Percentiles rank a stretch among this genome's conserved stretches.
Evolutionary conservation across 2,113 vertebrate species (phyloP).

Genomic region (Actinemys pallida): DNA sequence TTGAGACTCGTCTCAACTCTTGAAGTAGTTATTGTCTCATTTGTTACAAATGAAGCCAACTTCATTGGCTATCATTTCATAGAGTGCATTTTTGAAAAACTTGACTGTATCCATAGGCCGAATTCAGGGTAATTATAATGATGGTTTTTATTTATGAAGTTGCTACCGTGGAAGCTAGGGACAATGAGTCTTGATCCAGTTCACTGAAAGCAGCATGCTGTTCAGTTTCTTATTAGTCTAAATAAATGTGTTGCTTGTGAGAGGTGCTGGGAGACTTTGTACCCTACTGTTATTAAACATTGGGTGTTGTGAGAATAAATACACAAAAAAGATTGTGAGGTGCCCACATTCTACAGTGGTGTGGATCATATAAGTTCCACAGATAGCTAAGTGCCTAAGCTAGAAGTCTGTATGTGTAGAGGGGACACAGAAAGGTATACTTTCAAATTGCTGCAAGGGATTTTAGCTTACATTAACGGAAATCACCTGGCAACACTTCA

Average conservation of each 20-base stretch:
- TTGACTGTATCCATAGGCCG: neutral
- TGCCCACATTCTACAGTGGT: neutral
- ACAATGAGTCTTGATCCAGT: neutral
- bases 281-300: neutral
- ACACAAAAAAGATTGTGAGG: conserved; percentile 30
- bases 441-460: neutral
- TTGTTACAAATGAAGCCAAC: neutral
- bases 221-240: neutral
- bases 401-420: neutral
- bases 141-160: neutral
- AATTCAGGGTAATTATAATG: neutral
- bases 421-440: neutral
- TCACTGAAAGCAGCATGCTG: neutral
- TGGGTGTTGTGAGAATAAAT: neutral
- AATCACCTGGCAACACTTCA: neutral
- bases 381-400: conserved; percentile 4
- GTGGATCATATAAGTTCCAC: neutral
- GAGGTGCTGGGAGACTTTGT: neutral
- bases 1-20: too few species aligned
- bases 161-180: neutral
- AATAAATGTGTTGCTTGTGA: neutral
- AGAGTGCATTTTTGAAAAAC: neutral
- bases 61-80: neutral
- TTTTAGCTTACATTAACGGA: neutral
- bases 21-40: too few species aligned